Base-by-base conservation (phyloP, 2,113 vertebrate species). In the Prietella phreatophila region DNA sequence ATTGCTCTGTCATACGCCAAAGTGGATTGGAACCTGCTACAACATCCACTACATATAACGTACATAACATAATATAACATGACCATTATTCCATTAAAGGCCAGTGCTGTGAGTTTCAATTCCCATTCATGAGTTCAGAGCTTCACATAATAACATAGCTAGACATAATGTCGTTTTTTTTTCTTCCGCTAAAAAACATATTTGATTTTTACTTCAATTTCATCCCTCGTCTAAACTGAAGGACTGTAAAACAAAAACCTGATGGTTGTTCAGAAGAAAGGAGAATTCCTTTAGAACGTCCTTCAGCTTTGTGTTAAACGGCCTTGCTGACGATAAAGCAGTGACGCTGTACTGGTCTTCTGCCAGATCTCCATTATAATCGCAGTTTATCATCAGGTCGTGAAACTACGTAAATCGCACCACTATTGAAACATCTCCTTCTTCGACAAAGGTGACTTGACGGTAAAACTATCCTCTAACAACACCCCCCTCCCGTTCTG, bases 291-390 rank as follows among this genome's bases (percentile, higher is more conserved):
- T 65, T 80, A 11, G 7, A 25, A 27, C 1, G 47, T n/a, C 85
- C 33, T 84, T 53, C 36, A 65, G n/a, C 63, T 78, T 67, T 13
- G 71, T n/a, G 73, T 79, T 67, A 91, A 87, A 92, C 89, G 80
- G 88, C 85, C 83, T 85, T 58, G 14, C 15, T 33, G 89, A 55
- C 84, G 86, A 93, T 89, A 90, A 94, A 91, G 86, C 73, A 33
- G 33, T 73, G 76, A 79, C 76, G 84, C 67, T 85, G 20, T 27
- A 86, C 85, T 93, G 91, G 90, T 80, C 65, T 7, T 58, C 67
- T 67, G 90, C 90, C 89, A 86, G 67, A 85, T 91, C 88, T 89
- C 91, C 88, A 92, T 92, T 92, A 89, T 85, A 93, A 93, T 92
- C 87, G 90, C 67, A 42, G 58, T 90, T 91, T 86, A 91, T 92